Percentiles rank a stretch among this genome's conserved stretches.
Evolutionary conservation across 2,888 invertebrate genomes (phyloP).

Genomic region (Diplolepis rosae): DNA sequence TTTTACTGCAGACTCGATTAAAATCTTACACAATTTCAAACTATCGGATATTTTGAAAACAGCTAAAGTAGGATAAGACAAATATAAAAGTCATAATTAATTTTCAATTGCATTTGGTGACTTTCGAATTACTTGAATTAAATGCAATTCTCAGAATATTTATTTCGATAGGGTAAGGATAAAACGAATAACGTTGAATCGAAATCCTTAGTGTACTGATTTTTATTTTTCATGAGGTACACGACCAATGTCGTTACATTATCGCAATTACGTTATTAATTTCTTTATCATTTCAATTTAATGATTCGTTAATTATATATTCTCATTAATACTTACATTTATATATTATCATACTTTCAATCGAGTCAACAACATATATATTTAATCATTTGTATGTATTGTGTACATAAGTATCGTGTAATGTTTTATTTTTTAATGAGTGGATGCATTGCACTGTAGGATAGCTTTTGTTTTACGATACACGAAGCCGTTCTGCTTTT

Average conservation of each 20-base stretch:
- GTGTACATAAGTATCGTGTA: slow-evolving; percentile 69
- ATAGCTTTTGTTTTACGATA: slow-evolving; percentile 31
- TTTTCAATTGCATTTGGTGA: too few species aligned
- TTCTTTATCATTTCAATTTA: slow-evolving; percentile 43
- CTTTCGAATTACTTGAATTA: too few species aligned
- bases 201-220: slow-evolving; percentile 48
- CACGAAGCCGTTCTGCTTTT: slow-evolving; percentile 28
- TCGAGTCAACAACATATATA: slow-evolving; percentile 73
- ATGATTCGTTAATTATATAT: slow-evolving; percentile 62
- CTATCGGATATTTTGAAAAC: too few species aligned
- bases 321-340: slow-evolving; percentile 47
- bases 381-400: slow-evolving; percentile 67
- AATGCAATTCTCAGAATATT: too few species aligned
- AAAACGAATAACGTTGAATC: background rate
- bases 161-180: too few species aligned
- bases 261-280: slow-evolving; percentile 65
- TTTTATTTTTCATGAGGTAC: slow-evolving; percentile 70
- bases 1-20: too few species aligned
- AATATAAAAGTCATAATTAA: too few species aligned
- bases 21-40: too few species aligned
- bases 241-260: slow-evolving; percentile 69
- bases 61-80: too few species aligned
- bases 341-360: slow-evolving; percentile 73
- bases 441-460: slow-evolving; percentile 65
- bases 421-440: slow-evolving; percentile 60